Conservation (phyloP, 2,113 vertebrate species). For the Sorex fumeus region DNA sequence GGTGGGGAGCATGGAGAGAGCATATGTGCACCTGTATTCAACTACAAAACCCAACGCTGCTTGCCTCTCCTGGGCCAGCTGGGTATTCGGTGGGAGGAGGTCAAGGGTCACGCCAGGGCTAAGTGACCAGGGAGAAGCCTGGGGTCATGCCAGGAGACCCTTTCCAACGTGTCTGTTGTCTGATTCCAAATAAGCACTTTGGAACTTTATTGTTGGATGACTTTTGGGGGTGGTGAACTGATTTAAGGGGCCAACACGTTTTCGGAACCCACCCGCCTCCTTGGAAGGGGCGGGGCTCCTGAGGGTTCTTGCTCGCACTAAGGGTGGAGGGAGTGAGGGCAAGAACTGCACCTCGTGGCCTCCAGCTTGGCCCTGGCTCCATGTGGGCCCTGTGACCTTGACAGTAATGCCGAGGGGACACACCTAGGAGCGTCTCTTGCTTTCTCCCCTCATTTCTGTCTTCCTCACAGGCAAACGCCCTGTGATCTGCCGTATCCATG, state of each 20-base stretch:
- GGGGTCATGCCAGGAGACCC: no score
- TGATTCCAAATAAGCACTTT: neutral
- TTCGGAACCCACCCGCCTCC: neutral
- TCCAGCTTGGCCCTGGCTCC: neutral
- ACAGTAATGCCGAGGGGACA: neutral
- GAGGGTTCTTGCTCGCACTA: neutral
- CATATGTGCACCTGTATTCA: no score
- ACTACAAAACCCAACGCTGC: no score
- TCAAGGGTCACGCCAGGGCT: no score
- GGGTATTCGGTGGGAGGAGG: no score
- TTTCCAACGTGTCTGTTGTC: neutral
- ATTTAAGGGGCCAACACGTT: neutral
- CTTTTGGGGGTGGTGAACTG: neutral
- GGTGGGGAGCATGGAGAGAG: no score
- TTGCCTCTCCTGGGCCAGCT: no score
- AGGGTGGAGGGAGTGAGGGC: neutral
- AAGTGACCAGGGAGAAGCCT: no score
- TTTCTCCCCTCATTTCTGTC: neutral
- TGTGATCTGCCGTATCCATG: neutral
- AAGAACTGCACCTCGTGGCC: neutral
- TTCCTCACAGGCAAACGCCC: neutral
- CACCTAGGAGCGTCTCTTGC: neutral
- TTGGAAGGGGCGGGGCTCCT: no score
- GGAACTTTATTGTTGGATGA: neutral
- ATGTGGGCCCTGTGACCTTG: neutral